Conservation (phyloP, 2,113 vertebrate genomes). For the Casuarius casuarius region DNA sequence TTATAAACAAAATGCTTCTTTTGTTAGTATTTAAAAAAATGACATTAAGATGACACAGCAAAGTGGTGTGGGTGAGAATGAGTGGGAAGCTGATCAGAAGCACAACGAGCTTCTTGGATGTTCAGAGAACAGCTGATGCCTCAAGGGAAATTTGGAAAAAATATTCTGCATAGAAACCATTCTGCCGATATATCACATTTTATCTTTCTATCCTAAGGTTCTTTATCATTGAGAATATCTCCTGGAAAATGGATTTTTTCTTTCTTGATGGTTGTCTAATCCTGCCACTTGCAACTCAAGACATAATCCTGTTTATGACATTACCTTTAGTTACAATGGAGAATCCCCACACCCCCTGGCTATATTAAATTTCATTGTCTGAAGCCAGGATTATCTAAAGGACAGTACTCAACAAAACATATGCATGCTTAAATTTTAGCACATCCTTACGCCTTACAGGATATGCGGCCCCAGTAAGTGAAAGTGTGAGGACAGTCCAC, state of each 20-base stretch:
- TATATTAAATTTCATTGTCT: background rate
- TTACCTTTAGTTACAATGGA: background rate
- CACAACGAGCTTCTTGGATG: slow-evolving; percentile 36
- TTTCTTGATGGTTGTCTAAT: background rate
- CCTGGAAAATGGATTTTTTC: slow-evolving; percentile 2
- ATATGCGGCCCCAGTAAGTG: background rate
- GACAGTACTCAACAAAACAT: background rate
- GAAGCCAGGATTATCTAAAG: background rate
- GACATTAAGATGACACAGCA: slow-evolving; percentile 61
- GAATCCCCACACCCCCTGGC: background rate
- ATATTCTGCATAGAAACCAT: background rate
- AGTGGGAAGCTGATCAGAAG: slow-evolving; percentile 62
- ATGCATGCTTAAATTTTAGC: background rate
- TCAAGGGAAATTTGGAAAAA: slow-evolving; percentile 26
- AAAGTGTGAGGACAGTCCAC: background rate
- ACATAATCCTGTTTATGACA: background rate
- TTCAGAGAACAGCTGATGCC: slow-evolving; percentile 28
- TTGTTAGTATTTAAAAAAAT: slow-evolving; percentile 65
- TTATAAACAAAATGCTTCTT: slow-evolving; percentile 57
- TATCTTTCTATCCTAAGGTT: background rate
- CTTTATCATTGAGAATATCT: background rate
- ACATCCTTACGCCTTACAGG: background rate
- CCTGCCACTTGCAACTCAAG: background rate
- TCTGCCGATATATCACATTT: background rate
- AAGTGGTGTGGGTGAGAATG: slow-evolving; percentile 45